Evolutionary conservation across 2,888 invertebrate genomes (phyloP).

Genomic region (Carpatolechia fugitivella): DNA sequence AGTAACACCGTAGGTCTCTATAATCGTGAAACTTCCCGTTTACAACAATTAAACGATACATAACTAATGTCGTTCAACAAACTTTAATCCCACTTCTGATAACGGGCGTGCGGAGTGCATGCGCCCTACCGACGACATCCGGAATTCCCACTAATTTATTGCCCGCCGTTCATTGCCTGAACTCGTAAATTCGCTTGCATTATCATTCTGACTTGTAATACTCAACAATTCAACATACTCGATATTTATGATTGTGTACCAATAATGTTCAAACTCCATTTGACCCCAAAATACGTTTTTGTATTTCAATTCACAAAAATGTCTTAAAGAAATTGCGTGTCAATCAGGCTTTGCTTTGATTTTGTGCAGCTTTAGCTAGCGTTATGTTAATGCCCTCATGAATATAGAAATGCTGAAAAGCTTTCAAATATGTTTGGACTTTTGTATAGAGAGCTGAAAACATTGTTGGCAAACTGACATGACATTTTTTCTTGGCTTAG

Average conservation of each 20-base stretch:
- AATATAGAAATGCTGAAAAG: constrained; percentile 1
- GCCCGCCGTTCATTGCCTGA: constrained; percentile 39
- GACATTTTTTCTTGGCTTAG: not conserved
- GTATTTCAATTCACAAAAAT: not conserved
- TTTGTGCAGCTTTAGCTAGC: not conserved
- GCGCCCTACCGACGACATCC: constrained; percentile 30
- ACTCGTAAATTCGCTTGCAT: constrained; percentile 40
- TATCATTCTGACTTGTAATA: constrained; percentile 5
- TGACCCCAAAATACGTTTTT: not conserved
- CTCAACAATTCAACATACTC: not conserved
- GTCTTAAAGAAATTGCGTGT: constrained; percentile 4
- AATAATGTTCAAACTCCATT: constrained; percentile 1
- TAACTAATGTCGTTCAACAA: not conserved
- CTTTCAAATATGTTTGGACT: not conserved
- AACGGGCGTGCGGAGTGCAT: not conserved
- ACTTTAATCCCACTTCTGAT: constrained; percentile 3
- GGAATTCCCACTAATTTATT: constrained; percentile 58
- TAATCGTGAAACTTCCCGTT: not conserved
- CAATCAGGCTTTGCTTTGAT: not conserved
- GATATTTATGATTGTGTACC: not conserved
- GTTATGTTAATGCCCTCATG: not conserved
- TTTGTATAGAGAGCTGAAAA: not conserved
- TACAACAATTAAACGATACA: not conserved
- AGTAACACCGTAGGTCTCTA: not conserved
- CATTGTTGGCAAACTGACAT: not conserved